Evolutionary conservation across 2,888 invertebrate genomes (phyloP), one percentile per base, ranked within the genome.

Genomic region (Netelia inedita): DNA sequence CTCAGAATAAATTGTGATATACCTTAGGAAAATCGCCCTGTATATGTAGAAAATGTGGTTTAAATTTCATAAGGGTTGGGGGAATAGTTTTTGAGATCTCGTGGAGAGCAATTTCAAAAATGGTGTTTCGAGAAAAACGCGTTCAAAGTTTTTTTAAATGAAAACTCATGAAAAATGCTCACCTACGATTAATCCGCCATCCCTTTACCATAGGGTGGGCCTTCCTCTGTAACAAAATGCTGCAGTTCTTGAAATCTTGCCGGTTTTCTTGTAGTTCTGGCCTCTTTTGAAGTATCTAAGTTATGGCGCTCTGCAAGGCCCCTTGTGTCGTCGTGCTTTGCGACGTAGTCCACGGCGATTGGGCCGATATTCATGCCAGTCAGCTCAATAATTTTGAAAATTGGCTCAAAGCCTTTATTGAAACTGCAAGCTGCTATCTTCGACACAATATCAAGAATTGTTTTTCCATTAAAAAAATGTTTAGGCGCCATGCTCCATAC

Each of bases 401-500:
- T n/a, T 68, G 88, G 81, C 14, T 46, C 43, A 16, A 85, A 87
- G 9, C 86, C 87, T 82, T 88, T 82, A 68, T 88, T 88, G 19
- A 85, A 88, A 55, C 85, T 86, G 14, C 71, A 86, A 1, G 86
- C 86, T 3, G 87, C 86, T 16, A 69, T 73, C 14, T 69, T 43
- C n/a, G 68, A 72, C 19, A 84, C 79, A 71, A 88, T 87, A 69
- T 87, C 61, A 11, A 89, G 66, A 11, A 75, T 84, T 78, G 82
- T 85, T 75, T 71, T 85, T 14, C 87, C 86, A 23, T 57, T 66
- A 61, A 83, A 79, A 16, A 85, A 46, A 65, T 86, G 87, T 63
- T 89, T 88, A 19, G 88, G 87, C 14, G 85, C 83, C 57, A 87
- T 74, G 11, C 66, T 41, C 81, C 88, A 88, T 19, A 88, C 83